Percentiles rank a stretch among this genome's conserved stretches.
phyloP scores from a whole-genome alignment of 2,888 invertebrate genomes.

The Coelinius sp. region DNA sequence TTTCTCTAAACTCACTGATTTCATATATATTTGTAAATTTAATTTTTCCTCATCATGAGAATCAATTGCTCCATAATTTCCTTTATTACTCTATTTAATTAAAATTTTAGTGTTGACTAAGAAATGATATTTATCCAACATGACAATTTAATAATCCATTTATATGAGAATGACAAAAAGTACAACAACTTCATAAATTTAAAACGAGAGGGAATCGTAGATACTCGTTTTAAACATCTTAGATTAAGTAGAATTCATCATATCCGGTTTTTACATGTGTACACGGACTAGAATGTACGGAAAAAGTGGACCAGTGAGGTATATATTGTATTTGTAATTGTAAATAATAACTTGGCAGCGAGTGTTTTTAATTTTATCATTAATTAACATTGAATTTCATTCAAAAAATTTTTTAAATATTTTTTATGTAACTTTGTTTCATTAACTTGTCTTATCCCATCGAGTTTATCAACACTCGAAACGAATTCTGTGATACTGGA shows the following conservation, averaged over 20 bases:
- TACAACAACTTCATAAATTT: not conserved
- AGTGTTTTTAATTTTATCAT: slow-evolving; percentile 4
- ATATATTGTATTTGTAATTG: slow-evolving; percentile 10
- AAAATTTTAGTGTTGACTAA: not conserved
- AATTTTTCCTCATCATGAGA: not conserved
- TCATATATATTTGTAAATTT: not conserved
- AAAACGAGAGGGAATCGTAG: not conserved
- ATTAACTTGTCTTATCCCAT: slow-evolving; percentile 11
- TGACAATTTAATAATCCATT: slow-evolving; percentile 21
- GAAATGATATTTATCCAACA: not conserved
- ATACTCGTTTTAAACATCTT: not conserved
- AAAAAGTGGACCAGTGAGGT: slow-evolving; percentile 19
- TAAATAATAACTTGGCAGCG: slow-evolving; percentile 20
- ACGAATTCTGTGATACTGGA: slow-evolving; percentile 62
- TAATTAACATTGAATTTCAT: not conserved
- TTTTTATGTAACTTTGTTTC: slow-evolving; percentile 9
- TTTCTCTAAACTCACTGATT: not conserved
- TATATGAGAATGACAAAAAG: not conserved
- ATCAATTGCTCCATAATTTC: not conserved
- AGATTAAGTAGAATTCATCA: slow-evolving; percentile 23
- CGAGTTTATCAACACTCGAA: slow-evolving; percentile 42
- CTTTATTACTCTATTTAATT: not conserved
- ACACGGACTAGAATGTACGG: slow-evolving; percentile 14
- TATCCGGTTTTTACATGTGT: slow-evolving; percentile 36
- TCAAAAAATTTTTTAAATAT: not conserved